phyloP scores from a whole-genome alignment of 2,888 invertebrate species.

The Deilephila elpenor region DNA sequence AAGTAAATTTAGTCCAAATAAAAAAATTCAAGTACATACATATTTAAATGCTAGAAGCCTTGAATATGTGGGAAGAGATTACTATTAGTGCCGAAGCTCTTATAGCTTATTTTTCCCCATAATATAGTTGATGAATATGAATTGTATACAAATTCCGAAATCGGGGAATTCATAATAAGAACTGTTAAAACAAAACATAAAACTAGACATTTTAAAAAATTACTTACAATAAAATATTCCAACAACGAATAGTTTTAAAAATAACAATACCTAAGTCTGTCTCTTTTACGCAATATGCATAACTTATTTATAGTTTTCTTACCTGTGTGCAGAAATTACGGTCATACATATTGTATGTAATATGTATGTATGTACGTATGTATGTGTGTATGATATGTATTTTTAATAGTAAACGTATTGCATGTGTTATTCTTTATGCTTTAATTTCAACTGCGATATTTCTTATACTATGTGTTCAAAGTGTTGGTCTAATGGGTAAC shows the following conservation, averaged over 20 bases:
- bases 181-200: not conserved
- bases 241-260: not conserved
- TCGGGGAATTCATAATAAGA: not conserved
- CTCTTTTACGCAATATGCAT: constrained; percentile 17
- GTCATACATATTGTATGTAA: not conserved
- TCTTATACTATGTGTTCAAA: not conserved
- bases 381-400: constrained; percentile 2
- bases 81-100: too few species aligned
- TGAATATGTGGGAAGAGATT: too few species aligned
- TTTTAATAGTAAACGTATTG: constrained; percentile 27
- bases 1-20: too few species aligned
- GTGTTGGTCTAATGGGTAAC: not conserved
- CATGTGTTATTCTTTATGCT: constrained; percentile 18
- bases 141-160: too few species aligned
- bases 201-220: not conserved
- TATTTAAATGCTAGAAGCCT: too few species aligned
- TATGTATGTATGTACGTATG: not conserved
- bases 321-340: constrained; percentile 4
- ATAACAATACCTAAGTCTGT: constrained; percentile 5
- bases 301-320: constrained; percentile 16
- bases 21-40: too few species aligned
- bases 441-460: constrained; percentile 3
- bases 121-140: too few species aligned
- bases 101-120: too few species aligned
- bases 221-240: not conserved